Conservation (phyloP, 2,797 vertebrate genomes). For the Falco biarmicus region DNA sequence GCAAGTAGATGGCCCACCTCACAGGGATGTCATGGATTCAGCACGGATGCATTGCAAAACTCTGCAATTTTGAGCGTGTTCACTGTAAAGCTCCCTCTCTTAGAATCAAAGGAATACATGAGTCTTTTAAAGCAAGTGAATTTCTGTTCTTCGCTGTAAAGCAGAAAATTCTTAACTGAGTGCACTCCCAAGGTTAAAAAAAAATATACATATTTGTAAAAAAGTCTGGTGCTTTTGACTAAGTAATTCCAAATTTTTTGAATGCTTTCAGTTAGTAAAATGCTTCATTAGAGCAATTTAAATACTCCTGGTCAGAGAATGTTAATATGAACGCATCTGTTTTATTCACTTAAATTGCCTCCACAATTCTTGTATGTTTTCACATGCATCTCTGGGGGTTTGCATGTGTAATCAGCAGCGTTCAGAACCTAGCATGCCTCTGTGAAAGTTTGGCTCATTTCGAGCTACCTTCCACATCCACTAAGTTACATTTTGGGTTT, state of each 20-base stretch:
- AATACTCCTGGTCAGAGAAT: background rate
- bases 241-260: background rate
- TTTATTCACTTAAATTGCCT: conserved; percentile 1
- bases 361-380: background rate
- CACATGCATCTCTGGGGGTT: background rate
- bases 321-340: background rate
- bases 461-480: conserved; percentile 25
- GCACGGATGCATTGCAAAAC: background rate
- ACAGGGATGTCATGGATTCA: background rate
- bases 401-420: background rate
- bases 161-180: background rate
- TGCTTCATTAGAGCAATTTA: background rate
- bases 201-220: background rate
- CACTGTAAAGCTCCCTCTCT: background rate
- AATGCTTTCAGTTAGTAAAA: conserved; percentile 3
- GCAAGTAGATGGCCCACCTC: background rate
- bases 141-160: background rate
- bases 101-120: background rate
- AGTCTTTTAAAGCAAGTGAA: background rate
- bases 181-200: background rate
- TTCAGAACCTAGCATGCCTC: background rate
- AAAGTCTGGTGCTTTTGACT: background rate
- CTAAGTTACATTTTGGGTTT: background rate
- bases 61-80: background rate
- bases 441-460: conserved; percentile 2